Conservation (phyloP, 2,113 vertebrate species). For the Colossoma macropomum region DNA sequence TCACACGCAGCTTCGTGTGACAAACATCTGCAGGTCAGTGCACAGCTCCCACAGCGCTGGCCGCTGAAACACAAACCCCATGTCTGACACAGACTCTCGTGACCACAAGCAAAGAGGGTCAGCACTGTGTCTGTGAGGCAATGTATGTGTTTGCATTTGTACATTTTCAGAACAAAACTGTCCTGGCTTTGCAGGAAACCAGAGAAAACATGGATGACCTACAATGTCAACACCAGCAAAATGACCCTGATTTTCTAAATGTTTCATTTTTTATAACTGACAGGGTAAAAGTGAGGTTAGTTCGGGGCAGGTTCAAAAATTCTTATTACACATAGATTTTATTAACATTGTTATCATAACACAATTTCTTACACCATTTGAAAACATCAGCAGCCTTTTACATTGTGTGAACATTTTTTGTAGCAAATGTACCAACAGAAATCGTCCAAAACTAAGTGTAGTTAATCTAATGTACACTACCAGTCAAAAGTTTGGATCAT, state of each 20-base stretch:
- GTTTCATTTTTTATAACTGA: neutral
- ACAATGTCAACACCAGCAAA: neutral
- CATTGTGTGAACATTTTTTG: too few relatives aligned
- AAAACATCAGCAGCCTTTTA: too few relatives aligned
- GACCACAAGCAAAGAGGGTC: constrained; percentile 6
- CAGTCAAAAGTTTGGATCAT: neutral
- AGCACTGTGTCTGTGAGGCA: neutral
- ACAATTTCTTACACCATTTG: too few relatives aligned
- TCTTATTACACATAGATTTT: too few relatives aligned
- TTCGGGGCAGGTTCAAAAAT: too few relatives aligned
- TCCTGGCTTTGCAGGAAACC: neutral
- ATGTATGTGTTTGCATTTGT: constrained; percentile 19
- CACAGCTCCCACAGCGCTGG: neutral
- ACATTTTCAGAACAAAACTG: neutral
- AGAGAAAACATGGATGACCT: neutral
- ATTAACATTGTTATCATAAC: too few relatives aligned
- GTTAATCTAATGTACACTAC: neutral
- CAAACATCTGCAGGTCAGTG: neutral
- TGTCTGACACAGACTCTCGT: constrained; percentile 21
- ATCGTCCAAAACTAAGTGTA: too few relatives aligned
- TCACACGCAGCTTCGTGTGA: constrained; percentile 14
- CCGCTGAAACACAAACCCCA: neutral
- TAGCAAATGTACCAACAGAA: too few relatives aligned
- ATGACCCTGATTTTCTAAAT: neutral
- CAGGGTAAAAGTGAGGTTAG: too few relatives aligned